Evolutionary conservation across 2,797 vertebrate genomes (phyloP).

Genomic region (Takifugu ocellatus): DNA sequence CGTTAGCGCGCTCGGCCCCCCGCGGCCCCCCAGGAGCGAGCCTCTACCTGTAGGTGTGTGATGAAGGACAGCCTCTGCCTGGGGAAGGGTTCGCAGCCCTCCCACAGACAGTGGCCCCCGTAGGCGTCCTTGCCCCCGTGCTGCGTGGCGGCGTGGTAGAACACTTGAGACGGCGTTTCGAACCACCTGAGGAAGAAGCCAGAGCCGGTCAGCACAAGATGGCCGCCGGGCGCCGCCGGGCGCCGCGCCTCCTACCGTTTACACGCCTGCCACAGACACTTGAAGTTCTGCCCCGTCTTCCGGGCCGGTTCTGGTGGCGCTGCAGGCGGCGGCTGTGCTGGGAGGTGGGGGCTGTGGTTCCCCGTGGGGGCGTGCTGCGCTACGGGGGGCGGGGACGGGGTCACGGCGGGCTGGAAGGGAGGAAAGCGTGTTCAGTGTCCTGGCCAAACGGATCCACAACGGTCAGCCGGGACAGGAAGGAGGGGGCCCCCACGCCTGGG

Average conservation of each 20-base stretch:
- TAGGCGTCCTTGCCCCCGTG: slow-evolving; percentile 95
- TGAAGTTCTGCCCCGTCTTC: slow-evolving; percentile 97
- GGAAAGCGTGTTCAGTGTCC: not conserved
- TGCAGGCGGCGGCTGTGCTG: slow-evolving; percentile 71
- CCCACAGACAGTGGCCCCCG: slow-evolving; percentile 94
- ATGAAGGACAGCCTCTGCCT: slow-evolving; percentile 98
- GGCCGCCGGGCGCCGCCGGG: too few species aligned
- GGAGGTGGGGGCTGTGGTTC: slow-evolving; percentile 77
- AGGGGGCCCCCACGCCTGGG: too few species aligned
- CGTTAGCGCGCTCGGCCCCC: too few species aligned
- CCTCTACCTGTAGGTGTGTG: slow-evolving; percentile 90
- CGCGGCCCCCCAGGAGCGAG: slow-evolving; percentile 8
- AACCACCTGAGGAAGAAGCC: slow-evolving; percentile 84
- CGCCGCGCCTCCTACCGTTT: slow-evolving; percentile 82
- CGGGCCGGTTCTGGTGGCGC: slow-evolving; percentile 82
- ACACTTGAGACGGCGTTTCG: slow-evolving; percentile 95
- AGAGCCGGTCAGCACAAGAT: not conserved
- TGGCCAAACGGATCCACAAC: too few species aligned
- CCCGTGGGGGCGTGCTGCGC: slow-evolving; percentile 75
- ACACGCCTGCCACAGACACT: slow-evolving; percentile 98
- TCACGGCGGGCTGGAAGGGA: slow-evolving; percentile 77
- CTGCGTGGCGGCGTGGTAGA: slow-evolving; percentile 95
- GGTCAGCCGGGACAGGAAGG: too few species aligned
- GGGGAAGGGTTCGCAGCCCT: slow-evolving; percentile 95
- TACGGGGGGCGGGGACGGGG: slow-evolving; percentile 78